Conservation (phyloP, 2,888 invertebrate genomes). For the Agriotes lineatus region DNA sequence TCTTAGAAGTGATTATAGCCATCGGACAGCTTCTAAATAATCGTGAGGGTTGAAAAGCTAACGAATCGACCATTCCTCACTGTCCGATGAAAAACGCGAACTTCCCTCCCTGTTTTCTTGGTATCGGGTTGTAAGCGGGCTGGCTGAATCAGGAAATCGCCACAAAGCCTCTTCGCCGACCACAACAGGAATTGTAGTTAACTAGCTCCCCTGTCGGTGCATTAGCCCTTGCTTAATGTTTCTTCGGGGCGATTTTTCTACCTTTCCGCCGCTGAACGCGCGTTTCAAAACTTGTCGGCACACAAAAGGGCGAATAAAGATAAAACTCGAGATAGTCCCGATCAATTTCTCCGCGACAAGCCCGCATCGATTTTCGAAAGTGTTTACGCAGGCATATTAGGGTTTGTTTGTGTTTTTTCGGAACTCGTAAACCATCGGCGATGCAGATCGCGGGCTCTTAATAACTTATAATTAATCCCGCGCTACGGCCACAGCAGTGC, state of each 20-base stretch:
- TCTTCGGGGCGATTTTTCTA: slow-evolving; percentile 30
- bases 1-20: too few relatives aligned
- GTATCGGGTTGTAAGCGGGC: too few relatives aligned
- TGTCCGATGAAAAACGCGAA: too few relatives aligned
- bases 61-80: too few relatives aligned
- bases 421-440: slow-evolving; percentile 4
- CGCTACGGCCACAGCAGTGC: slow-evolving; percentile 10
- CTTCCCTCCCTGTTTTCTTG: too few relatives aligned
- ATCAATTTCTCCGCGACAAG: slow-evolving; percentile 27
- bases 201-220: too few relatives aligned
- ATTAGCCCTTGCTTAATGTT: slow-evolving; percentile 27
- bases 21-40: too few relatives aligned
- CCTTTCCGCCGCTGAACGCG: slow-evolving; percentile 18
- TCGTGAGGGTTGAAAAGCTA: too few relatives aligned
- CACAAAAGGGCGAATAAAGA: slow-evolving; percentile 37
- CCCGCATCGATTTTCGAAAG: slow-evolving; percentile 36
- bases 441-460: slow-evolving; percentile 18
- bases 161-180: too few relatives aligned
- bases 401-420: slow-evolving; percentile 29
- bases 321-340: slow-evolving; percentile 23
- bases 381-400: slow-evolving; percentile 35
- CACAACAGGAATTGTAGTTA: too few relatives aligned
- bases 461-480: slow-evolving; percentile 21
- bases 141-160: too few relatives aligned
- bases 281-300: slow-evolving; percentile 26